These are phyloP conservation scores for Dendrocincla tyrannina DNA, from an alignment of 2,797 vertebrate genomes.

Conservation along the genomic window DNA sequence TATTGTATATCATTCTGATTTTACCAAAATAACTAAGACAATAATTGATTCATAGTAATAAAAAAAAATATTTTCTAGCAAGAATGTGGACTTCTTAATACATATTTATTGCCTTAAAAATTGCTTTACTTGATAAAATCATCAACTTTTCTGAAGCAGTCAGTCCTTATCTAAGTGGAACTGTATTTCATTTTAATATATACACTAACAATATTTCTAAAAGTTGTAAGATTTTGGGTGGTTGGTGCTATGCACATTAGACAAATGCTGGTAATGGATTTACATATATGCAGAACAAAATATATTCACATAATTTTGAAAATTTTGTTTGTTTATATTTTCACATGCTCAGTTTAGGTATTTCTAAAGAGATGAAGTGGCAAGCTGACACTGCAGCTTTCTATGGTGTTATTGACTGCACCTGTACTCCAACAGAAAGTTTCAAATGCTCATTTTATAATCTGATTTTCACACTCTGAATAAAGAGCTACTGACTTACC, in stretches of 20 bases:
- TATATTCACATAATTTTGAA: accelerated
- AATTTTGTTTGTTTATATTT: background rate
- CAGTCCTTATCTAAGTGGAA: background rate
- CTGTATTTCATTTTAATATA: background rate
- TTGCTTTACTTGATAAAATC: background rate
- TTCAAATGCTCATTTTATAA: constrained; percentile 1
- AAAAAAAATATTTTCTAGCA: background rate
- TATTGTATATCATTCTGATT: background rate
- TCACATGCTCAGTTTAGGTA: background rate
- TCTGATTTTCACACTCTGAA: background rate
- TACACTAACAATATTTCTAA: background rate
- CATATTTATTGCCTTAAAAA: background rate
- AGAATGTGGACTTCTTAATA: background rate
- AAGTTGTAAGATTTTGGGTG: background rate
- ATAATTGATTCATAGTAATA: background rate
- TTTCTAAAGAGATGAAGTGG: background rate
- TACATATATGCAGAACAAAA: background rate
- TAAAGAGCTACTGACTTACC: constrained; percentile 4
- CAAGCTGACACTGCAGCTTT: background rate
- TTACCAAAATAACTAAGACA: background rate
- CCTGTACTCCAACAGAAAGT: background rate
- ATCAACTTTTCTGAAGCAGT: background rate
- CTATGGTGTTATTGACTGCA: background rate
- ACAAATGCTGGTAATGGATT: background rate
- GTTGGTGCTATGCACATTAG: background rate